Evolutionary conservation across 2,888 invertebrate species (phyloP), one percentile per base, ranked within the genome.

Genomic region (Ectemnius cavifrons): DNA sequence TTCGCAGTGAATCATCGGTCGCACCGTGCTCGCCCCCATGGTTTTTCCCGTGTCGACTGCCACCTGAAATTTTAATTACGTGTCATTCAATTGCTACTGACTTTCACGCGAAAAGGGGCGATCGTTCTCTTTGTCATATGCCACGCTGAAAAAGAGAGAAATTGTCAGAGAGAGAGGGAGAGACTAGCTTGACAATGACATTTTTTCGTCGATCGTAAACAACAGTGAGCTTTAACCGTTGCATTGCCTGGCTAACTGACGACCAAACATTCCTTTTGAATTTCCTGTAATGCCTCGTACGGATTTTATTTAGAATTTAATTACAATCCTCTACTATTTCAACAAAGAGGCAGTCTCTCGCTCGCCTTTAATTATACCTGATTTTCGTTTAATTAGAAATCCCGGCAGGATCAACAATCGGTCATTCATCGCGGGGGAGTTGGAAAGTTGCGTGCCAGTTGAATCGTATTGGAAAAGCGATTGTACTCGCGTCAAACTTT

Each of bases 1-100:
- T 78, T 52, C 81, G 83, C 74, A 86, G 79, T 27, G 87, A 69
- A 77, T 86, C 83, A 37, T 75, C 79, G 16, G 73, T 74, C 2
- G 71, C 52, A 1, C 52, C n/a, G 11, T 52, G 16, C 37, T 37
- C 37, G 6, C 6, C 37, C 8, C 37, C 37, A 52, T 52, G 46
- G 37, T 71, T 56, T 28, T 67, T 64, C 23, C 6, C 47, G n/a
- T 66, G 59, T 3, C 56, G 49, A 63, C 18, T 58, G 1, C 52
- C 52, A 52, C n/a, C 82, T 82, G 64, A 63, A 79, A 81, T 16
- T 81, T 75, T 77, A 68, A 80, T 75, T 77, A 73, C n/a, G 37
- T 62, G 52, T 71, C 68, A 63, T 63, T 60, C 52, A 14, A 13
- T 4, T 28, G 6, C 13, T 23, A 23, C 23, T 23, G 23, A 23